Evolutionary conservation across 2,888 invertebrate genomes (phyloP).

Genomic region (Creontiades dilutus): DNA sequence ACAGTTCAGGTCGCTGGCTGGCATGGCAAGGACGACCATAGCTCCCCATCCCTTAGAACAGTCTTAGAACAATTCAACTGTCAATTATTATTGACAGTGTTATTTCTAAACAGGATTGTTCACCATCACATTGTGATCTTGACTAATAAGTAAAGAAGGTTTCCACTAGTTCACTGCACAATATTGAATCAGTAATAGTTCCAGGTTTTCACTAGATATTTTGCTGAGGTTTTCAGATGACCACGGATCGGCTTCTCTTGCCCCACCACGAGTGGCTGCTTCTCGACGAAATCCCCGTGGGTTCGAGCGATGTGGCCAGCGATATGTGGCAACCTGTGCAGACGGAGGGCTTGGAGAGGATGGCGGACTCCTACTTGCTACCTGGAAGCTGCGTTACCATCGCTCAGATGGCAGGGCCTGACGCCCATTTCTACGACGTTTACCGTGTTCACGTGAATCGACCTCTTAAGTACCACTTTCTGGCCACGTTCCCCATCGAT

Average conservation of each 20-base stretch:
- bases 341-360: not conserved
- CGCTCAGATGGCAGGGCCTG: slow-evolving; percentile 52
- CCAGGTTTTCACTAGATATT: too few relatives aligned
- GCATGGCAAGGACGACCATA: too few relatives aligned
- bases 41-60: too few relatives aligned
- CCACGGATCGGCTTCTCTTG: slow-evolving; percentile 60
- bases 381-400: slow-evolving; percentile 69
- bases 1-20: too few relatives aligned
- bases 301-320: not conserved
- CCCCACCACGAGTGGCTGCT: slow-evolving; percentile 72
- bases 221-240: slow-evolving; percentile 43
- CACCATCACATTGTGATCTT: too few relatives aligned
- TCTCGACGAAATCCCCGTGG: slow-evolving; percentile 59
- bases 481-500: slow-evolving; percentile 16
- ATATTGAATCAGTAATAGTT: too few relatives aligned
- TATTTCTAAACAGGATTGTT: too few relatives aligned
- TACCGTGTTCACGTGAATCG: slow-evolving; percentile 58
- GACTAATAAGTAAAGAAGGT: too few relatives aligned
- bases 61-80: too few relatives aligned
- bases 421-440: slow-evolving; percentile 66
- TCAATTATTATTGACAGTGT: too few relatives aligned
- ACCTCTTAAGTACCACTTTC: slow-evolving; percentile 41
- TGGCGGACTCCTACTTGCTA: slow-evolving; percentile 66
- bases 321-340: not conserved
- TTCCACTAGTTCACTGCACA: too few relatives aligned